Conservation (phyloP, 2,888 invertebrate species). For the Leptinotarsa juncta region DNA sequence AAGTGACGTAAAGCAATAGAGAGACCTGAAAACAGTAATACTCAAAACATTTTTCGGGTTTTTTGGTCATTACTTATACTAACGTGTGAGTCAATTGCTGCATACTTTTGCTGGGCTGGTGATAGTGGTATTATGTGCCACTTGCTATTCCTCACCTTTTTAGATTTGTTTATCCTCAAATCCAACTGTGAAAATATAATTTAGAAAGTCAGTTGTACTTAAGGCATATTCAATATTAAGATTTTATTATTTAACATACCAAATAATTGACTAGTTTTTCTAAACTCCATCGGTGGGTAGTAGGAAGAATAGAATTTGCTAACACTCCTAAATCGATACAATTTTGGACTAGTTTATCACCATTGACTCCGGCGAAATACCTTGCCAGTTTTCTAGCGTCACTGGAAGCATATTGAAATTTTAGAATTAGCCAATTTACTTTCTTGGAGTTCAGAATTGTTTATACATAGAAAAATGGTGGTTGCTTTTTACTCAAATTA, state of each 20-base stretch:
- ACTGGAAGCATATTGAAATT: conserved; percentile 60
- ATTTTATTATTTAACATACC: conserved; percentile 62
- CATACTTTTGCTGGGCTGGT: conserved; percentile 70
- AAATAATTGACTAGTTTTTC: conserved; percentile 69
- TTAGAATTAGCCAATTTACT: neutral
- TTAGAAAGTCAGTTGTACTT: neutral
- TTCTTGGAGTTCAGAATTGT: too few species aligned
- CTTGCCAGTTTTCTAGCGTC: conserved; percentile 73
- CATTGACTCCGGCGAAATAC: conserved; percentile 71
- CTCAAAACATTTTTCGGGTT: neutral
- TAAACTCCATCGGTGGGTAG: conserved; percentile 72
- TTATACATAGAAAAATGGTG: too few species aligned
- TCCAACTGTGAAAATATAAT: conserved; percentile 64
- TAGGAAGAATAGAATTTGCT: conserved; percentile 69
- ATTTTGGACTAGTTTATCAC: conserved; percentile 68
- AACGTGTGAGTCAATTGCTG: conserved; percentile 77
- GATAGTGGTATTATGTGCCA: conserved; percentile 72
- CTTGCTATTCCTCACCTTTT: conserved; percentile 71
- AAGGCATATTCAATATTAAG: neutral
- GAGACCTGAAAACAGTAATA: conserved; percentile 28
- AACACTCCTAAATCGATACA: conserved; percentile 72
- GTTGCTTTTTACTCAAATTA: too few species aligned
- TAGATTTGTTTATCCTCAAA: conserved; percentile 69
- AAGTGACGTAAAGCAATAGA: conserved; percentile 27
- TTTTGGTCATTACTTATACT: neutral